Base-by-base conservation (phyloP, 1,140 invertebrate species). In the Matsumurasca onukii region DNA sequence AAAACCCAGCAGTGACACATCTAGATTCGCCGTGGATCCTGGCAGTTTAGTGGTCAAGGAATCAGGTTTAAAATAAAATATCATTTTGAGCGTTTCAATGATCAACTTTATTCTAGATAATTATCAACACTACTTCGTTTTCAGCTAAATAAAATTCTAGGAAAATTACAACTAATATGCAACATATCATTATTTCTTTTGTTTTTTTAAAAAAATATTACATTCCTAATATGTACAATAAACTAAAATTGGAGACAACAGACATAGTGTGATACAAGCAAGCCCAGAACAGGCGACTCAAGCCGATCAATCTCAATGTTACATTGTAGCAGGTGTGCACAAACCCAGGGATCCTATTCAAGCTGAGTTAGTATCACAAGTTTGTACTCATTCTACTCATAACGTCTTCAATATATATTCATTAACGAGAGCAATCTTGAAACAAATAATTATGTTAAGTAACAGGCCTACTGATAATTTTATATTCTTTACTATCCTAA, bases 41-140 rank as follows among this genome's bases (percentile, higher is more conserved):
- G n/a, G n/a, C n/a, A n/a, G n/a, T n/a, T n/a, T n/a, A n/a, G n/a
- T n/a, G n/a, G n/a, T n/a, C n/a, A n/a, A n/a, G n/a, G n/a, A n/a
- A n/a, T n/a, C n/a, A n/a, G n/a, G n/a, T n/a, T n/a, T n/a, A n/a
- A n/a, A n/a, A n/a, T n/a, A n/a, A n/a, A n/a, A n/a, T n/a, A n/a
- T n/a, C n/a, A n/a, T n/a, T n/a, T 59, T 29, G 15, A 59, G 22
- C 24, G 55, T 59, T 59, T 65, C 62, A 65, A 65, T 65, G 62
- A 65, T 65, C 62, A 65, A 65, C 62, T 65, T 65, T 65, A 65
- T 65, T 65, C 62, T 65, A 65, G 62, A 65, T 65, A 65, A 65
- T 65, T 65, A 39, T 65, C 62, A 65, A 65, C 62, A 65, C 62
- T 65, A 65, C 62, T 63, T 65, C 34, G 31, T 65, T 39, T 45